Conservation (phyloP, 2,113 vertebrate genomes). For the Lophotis ruficrista region DNA sequence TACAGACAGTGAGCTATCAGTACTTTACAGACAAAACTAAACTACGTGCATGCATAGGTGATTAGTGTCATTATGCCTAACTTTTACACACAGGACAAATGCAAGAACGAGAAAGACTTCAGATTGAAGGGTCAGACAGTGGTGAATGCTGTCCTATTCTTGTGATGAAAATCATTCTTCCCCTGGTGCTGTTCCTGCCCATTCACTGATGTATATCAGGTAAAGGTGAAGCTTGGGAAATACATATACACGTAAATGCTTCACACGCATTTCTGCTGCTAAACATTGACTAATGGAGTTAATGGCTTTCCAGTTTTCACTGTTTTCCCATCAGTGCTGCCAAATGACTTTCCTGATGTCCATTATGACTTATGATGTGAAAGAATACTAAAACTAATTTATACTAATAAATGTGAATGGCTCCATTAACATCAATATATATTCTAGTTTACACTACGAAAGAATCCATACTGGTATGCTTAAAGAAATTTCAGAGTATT, state of each 20-base stretch:
- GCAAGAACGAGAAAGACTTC: neutral
- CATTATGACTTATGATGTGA: neutral
- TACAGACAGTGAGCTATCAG: neutral
- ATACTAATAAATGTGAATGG: slow-evolving; percentile 16
- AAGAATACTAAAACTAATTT: neutral
- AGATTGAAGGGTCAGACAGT: neutral
- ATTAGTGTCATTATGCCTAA: neutral
- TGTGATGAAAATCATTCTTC: neutral
- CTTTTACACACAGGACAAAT: neutral
- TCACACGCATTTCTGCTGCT: neutral
- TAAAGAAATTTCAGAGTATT: neutral
- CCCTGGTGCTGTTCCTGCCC: neutral
- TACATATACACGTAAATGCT: neutral
- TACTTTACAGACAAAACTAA: neutral
- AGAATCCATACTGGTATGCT: neutral
- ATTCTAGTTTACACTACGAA: neutral
- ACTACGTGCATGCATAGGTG: neutral
- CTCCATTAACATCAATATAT: neutral
- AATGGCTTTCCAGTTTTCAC: neutral
- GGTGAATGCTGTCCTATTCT: neutral
- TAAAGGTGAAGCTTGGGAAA: neutral
- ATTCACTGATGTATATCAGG: neutral
- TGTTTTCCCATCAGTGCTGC: slow-evolving; percentile 8
- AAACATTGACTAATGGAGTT: neutral
- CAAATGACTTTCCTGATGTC: neutral